Conservation (phyloP, 2,888 invertebrate species). For the Ectemnius lituratus region DNA sequence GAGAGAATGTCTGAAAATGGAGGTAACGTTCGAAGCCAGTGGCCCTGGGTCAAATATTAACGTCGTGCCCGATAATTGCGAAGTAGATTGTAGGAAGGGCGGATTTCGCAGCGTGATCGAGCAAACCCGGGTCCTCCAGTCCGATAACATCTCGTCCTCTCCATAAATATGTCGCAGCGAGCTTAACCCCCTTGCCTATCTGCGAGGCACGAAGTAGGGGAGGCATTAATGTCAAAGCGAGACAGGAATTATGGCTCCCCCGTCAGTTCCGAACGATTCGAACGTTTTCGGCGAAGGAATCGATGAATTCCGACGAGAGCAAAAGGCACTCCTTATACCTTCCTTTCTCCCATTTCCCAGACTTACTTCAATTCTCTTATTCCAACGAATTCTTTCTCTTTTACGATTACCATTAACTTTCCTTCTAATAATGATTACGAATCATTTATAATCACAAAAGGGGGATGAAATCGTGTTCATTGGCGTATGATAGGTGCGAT, state of each 20-base stretch:
- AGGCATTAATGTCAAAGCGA: conserved; percentile 78
- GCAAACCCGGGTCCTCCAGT: conserved; percentile 64
- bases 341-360: not conserved
- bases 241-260: conserved; percentile 78
- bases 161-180: conserved; percentile 78
- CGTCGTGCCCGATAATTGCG: conserved; percentile 77
- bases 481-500: conserved; percentile 68
- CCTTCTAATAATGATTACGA: not conserved
- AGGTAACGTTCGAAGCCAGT: conserved; percentile 38
- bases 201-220: conserved; percentile 74
- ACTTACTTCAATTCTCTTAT: not conserved
- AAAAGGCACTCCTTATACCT: conserved; percentile 54
- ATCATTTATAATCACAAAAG: too few relatives aligned
- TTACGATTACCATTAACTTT: not conserved
- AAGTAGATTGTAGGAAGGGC: conserved; percentile 75
- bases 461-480: too few relatives aligned
- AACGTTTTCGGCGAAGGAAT: conserved; percentile 76
- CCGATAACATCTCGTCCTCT: conserved; percentile 78
- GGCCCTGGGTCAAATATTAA: conserved; percentile 75
- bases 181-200: conserved; percentile 78
- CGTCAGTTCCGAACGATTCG: conserved; percentile 78
- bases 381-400: not conserved
- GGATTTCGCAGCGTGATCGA: conserved; percentile 62
- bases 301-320: conserved; percentile 63
- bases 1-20: conserved; percentile 33